These are phyloP conservation scores for Cepphus grylle DNA, from an alignment of 2,113 vertebrate species.

Conservation along the genomic window DNA sequence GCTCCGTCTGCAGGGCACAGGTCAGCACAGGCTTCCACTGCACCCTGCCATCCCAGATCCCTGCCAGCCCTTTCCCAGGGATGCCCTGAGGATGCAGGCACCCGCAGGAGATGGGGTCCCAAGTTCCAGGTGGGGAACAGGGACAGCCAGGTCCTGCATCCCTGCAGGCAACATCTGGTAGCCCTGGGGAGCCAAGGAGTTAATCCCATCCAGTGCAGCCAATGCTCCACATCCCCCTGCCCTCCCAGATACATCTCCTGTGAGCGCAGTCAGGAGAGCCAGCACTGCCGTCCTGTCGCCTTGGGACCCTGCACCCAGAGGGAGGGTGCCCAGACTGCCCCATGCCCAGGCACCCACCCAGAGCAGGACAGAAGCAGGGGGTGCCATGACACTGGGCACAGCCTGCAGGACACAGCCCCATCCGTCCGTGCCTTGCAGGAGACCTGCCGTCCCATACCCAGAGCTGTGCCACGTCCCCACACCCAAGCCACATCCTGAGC, in stretches of 20 bases:
- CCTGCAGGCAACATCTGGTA: not conserved
- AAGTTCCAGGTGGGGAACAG: not conserved
- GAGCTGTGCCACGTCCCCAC: not conserved
- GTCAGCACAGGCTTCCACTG: not conserved
- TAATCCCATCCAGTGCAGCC: not conserved
- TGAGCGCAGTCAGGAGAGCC: not conserved
- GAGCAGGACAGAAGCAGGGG: not conserved
- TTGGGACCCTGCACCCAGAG: fast-evolving
- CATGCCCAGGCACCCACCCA: not conserved
- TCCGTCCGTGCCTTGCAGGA: not conserved
- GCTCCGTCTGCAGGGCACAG: conserved; percentile 70
- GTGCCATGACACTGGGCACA: not conserved
- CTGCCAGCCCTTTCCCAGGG: not conserved
- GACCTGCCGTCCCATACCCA: not conserved
- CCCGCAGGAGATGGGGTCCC: fast-evolving
- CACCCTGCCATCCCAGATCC: fast-evolving
- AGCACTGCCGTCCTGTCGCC: fast-evolving
- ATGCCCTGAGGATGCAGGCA: not conserved
- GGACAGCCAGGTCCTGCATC: not conserved
- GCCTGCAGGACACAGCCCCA: not conserved
- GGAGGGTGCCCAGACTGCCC: not conserved
- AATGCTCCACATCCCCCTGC: not conserved
- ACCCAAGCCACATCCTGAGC: not conserved
- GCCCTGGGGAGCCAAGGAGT: not conserved
- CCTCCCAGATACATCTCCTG: fast-evolving